Percentiles rank a stretch among this genome's conserved stretches.
These are phyloP conservation scores for Danaus plexippus DNA, from an alignment of 1,140 invertebrate species.

Conservation along the genomic window DNA sequence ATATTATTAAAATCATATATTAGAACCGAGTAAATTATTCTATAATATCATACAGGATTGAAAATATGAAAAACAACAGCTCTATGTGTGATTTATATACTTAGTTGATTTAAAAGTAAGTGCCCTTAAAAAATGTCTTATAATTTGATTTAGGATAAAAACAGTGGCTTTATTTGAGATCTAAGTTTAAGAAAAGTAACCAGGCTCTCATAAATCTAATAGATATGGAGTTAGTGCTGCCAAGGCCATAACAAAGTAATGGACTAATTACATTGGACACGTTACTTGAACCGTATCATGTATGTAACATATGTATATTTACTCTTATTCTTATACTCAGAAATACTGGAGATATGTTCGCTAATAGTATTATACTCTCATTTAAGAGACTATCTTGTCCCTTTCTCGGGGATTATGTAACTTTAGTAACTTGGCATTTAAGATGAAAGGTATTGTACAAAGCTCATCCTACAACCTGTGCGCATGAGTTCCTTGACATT, in stretches of 20 bases:
- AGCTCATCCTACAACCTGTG: constrained; percentile 9
- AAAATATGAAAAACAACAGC: no score
- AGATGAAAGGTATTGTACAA: constrained; percentile 4
- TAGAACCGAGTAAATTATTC: no score
- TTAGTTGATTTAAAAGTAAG: not conserved
- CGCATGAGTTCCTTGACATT: constrained; percentile 16
- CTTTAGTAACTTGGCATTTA: no score
- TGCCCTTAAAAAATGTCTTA: not conserved
- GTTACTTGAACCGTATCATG: not conserved
- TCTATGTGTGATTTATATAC: no score
- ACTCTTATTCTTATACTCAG: no score
- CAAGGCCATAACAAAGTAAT: constrained; percentile 46
- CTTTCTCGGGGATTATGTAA: no score
- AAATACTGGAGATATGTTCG: no score
- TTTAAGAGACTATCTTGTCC: no score
- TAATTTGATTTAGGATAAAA: constrained; percentile 13
- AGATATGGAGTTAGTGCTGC: constrained; percentile 35
- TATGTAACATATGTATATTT: no score
- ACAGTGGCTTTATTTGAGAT: constrained; percentile 31
- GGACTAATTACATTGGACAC: constrained; percentile 62
- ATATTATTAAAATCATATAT: no score
- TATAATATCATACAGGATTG: no score
- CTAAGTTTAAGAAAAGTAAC: constrained; percentile 27
- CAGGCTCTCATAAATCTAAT: constrained; percentile 45
- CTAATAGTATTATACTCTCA: no score